Conservation (phyloP, 92 coral and sea anemone genomes). For the Epizoanthus stellaris region DNA sequence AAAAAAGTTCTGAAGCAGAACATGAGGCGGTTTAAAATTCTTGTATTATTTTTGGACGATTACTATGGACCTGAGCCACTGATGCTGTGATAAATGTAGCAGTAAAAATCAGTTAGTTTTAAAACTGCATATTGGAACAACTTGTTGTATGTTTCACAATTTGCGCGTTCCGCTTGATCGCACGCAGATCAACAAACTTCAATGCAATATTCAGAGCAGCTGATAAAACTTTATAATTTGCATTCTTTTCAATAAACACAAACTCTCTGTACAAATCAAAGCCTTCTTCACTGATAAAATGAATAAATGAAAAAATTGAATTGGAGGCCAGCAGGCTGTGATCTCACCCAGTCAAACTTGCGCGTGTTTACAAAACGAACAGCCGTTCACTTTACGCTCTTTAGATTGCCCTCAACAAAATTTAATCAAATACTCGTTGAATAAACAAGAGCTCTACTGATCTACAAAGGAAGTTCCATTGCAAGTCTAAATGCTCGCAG, state of each 20-base stretch:
- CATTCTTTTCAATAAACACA: conserved; percentile 42
- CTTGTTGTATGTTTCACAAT: conserved; percentile 5
- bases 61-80: not conserved
- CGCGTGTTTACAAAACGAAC: conserved; percentile 10
- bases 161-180: conserved; percentile 28
- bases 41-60: not conserved
- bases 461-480: not conserved
- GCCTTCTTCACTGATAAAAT: conserved; percentile 20
- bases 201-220: conserved; percentile 40
- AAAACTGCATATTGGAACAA: not conserved
- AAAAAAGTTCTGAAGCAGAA: conserved; percentile 3
- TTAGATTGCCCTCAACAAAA: not conserved
- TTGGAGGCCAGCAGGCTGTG: not conserved
- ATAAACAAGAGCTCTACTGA: not conserved
- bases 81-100: not conserved
- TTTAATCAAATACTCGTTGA: not conserved
- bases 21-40: not conserved
- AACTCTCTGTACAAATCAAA: conserved; percentile 42
- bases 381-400: not conserved
- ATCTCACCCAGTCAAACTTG: not conserved
- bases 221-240: conserved; percentile 28
- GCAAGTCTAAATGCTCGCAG: not conserved
- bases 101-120: not conserved
- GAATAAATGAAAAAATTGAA: conserved; percentile 27
- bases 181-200: conserved; percentile 17